Base-by-base conservation (phyloP, 2,888 invertebrate genomes). In the Aporophyla lueneburgensis region DNA sequence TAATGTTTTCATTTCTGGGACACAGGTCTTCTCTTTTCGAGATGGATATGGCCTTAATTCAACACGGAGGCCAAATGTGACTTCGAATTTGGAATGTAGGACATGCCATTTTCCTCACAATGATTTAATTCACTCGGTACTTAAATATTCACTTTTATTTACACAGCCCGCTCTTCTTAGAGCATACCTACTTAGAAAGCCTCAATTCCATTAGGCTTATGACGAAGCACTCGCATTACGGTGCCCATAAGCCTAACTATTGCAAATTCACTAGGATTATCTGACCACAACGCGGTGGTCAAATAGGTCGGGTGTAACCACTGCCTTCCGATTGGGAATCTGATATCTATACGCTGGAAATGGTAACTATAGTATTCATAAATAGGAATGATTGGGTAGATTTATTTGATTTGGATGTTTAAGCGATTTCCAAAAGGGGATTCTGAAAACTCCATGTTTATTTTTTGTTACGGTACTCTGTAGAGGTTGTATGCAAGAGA, bases 201-300 rank as follows among this genome's bases (percentile, higher is more conserved):
- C 24, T 61, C 33, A 46, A 61, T 70, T 81, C 81, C 81, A 80
- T 80, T 80, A 80, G 76, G 66, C 59, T 80, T 76, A 81, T 80
- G 59, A 76, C 76, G 21, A 10, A 69, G 76, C 69, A 65, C 62
- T 66, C 14, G 51, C 51, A 76, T 76, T 76, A 70, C 14, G 27
- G n/a, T 19, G 5, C 16, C 54, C 51, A 81, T 81, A 61, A 80
- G 59, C 78, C 54, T 53, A 61, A 74, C 74, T 79, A 71, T 63
- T 27, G 21, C 49, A 63, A 79, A 79, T 79, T 74, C 67, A 56
- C 58, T 79, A 46, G 70, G 81, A 83, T 81, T 74, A 83, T 74
- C 74, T 61, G 63, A 79, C 83, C 81, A 65, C 81, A 81, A 46
- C 58, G 54, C 63, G 24, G 40, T 62, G 82, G 75, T 74, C 61